Conservation (phyloP, 2,797 vertebrate genomes). For the Sebastes matsubarae region DNA sequence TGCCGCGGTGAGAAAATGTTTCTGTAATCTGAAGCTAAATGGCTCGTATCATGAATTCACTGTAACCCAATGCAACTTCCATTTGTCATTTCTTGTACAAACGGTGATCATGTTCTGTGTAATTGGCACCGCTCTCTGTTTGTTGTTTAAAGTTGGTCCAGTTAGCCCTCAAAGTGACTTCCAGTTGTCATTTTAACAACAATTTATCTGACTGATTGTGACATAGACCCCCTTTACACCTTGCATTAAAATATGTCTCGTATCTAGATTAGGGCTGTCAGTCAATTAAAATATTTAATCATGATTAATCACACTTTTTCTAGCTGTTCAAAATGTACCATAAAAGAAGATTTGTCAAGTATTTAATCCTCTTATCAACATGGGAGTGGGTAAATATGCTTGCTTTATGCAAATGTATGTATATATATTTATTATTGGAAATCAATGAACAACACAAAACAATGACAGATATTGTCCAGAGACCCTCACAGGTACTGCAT, state of each 20-base stretch:
- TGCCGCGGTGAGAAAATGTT: not conserved
- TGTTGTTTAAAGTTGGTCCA: not conserved
- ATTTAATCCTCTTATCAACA: too few relatives aligned
- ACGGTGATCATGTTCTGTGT: not conserved
- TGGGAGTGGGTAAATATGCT: too few relatives aligned
- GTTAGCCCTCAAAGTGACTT: not conserved
- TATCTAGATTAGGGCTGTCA: not conserved
- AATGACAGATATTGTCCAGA: too few relatives aligned
- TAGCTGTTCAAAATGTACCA: too few relatives aligned
- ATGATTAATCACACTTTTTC: too few relatives aligned
- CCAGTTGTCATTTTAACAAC: not conserved
- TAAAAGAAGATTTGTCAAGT: too few relatives aligned
- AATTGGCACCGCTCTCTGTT: not conserved
- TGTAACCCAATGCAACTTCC: not conserved
- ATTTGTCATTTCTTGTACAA: not conserved
- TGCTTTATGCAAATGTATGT: too few relatives aligned
- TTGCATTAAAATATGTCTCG: not conserved
- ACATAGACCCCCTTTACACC: not conserved
- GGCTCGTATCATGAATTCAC: not conserved
- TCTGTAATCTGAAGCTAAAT: not conserved
- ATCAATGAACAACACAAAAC: too few relatives aligned
- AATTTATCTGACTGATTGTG: constrained; percentile 9
- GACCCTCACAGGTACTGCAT: too few relatives aligned
- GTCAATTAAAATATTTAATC: too few relatives aligned
- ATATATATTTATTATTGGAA: too few relatives aligned